Conservation (phyloP, 2,888 invertebrate species). For the Erebia ligea region DNA sequence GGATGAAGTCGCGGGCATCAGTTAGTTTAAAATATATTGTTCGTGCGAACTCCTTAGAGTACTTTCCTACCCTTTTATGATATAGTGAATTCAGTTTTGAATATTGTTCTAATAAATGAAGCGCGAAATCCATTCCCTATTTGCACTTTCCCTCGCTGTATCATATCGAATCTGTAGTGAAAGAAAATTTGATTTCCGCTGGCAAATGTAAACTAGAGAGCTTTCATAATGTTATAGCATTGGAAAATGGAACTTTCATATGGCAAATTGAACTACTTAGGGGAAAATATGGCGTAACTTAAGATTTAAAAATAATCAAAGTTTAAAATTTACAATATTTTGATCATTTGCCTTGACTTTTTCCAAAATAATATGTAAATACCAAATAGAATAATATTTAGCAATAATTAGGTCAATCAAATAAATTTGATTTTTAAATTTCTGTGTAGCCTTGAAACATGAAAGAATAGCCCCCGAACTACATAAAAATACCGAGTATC, state of each 20-base stretch:
- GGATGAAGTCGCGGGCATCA: no score
- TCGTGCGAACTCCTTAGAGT: neutral
- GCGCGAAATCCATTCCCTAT: conserved; percentile 10
- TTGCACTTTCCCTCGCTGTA: conserved; percentile 40
- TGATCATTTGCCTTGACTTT: conserved; percentile 43
- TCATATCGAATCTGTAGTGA: conserved; percentile 53
- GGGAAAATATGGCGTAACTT: no score
- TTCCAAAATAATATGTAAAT: conserved; percentile 2
- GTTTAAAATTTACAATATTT: neutral
- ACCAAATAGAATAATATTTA: neutral
- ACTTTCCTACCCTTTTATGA: neutral
- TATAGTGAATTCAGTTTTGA: neutral
- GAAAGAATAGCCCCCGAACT: no score
- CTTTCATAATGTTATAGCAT: conserved; percentile 9
- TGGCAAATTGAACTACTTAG: no score
- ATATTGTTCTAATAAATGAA: neutral
- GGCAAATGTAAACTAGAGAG: conserved; percentile 57
- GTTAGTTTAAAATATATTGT: neutral
- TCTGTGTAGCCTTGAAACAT: neutral
- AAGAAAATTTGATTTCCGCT: conserved; percentile 60
- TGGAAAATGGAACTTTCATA: no score
- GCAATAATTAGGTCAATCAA: neutral
- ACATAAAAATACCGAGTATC: no score
- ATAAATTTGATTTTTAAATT: neutral
- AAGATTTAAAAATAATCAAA: neutral